phyloP scores from a whole-genome alignment of 2,797 vertebrate species.

The Botia almorhae region DNA sequence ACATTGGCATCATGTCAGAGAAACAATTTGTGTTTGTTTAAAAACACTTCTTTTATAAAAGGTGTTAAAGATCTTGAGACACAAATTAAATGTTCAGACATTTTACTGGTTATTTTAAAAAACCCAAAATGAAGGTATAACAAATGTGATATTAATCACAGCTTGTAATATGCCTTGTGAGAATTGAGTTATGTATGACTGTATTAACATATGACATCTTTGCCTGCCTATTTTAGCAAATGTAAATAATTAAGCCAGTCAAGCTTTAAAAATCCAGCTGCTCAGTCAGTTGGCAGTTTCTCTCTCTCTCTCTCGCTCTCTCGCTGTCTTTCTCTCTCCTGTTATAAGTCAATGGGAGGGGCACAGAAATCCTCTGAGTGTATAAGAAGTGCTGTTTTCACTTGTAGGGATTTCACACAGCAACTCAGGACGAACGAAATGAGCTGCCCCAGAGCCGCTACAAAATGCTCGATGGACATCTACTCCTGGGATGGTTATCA shows the following conservation, averaged over 20 bases:
- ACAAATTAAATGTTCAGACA: neutral
- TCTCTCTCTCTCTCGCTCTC: constrained; percentile 10
- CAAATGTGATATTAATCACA: neutral
- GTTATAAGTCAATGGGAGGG: constrained; percentile 75
- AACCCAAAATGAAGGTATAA: neutral
- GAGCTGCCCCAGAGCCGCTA: constrained; percentile 94
- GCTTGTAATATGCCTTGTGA: neutral
- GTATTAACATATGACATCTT: constrained; percentile 2
- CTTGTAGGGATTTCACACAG: constrained; percentile 82
- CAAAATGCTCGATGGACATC: constrained; percentile 99
- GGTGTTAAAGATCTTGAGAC: neutral
- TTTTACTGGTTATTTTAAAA: neutral
- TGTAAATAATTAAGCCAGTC: constrained; percentile 35
- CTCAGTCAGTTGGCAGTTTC: neutral
- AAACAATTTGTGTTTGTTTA: neutral
- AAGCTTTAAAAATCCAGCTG: constrained; percentile 27
- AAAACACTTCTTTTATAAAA: no score
- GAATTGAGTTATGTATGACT: constrained; percentile 2
- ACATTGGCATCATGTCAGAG: neutral
- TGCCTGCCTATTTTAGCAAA: neutral
- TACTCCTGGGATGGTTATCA: constrained; percentile 94
- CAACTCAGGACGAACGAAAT: constrained; percentile 93
- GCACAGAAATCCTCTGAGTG: constrained; percentile 71
- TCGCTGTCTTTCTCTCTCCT: constrained; percentile 45
- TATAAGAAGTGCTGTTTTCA: constrained; percentile 85